Evolutionary conservation across 2,113 vertebrate species (phyloP).

Genomic region (Petaurus breviceps): DNA sequence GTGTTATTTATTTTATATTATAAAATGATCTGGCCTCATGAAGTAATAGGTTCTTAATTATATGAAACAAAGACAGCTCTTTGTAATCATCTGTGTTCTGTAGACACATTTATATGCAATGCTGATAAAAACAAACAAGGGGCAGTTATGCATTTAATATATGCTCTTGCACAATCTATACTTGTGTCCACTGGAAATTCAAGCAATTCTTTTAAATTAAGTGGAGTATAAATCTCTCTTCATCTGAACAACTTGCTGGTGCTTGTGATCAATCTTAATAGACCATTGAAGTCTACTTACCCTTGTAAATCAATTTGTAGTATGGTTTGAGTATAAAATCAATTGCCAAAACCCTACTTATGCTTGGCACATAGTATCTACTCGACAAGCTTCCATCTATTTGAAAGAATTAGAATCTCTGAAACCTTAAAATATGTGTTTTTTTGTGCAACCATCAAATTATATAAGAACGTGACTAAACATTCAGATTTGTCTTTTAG

Average conservation of each 20-base stretch:
- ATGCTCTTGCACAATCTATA: constrained; percentile 47
- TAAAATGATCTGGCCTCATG: neutral
- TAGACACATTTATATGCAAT: neutral
- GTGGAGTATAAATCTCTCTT: constrained; percentile 37
- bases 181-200: constrained; percentile 18
- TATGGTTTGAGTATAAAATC: constrained; percentile 48
- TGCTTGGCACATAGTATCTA: constrained; percentile 1
- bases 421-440: neutral
- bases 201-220: constrained; percentile 55
- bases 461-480: neutral
- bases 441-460: neutral
- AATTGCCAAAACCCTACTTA: constrained; percentile 30
- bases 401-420: constrained; percentile 11
- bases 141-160: neutral
- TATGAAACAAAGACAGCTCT: neutral
- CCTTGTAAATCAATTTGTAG: constrained; percentile 53
- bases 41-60: neutral
- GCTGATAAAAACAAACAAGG: constrained; percentile 2
- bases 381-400: neutral
- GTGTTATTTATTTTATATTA: constrained; percentile 6
- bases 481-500: neutral
- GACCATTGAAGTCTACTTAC: constrained; percentile 36
- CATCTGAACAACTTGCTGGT: constrained; percentile 26
- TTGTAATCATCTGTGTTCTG: neutral
- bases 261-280: constrained; percentile 51